These are phyloP conservation scores for Sisor rabdophorus DNA, from an alignment of 2,113 vertebrate species.

Conservation along the genomic window DNA sequence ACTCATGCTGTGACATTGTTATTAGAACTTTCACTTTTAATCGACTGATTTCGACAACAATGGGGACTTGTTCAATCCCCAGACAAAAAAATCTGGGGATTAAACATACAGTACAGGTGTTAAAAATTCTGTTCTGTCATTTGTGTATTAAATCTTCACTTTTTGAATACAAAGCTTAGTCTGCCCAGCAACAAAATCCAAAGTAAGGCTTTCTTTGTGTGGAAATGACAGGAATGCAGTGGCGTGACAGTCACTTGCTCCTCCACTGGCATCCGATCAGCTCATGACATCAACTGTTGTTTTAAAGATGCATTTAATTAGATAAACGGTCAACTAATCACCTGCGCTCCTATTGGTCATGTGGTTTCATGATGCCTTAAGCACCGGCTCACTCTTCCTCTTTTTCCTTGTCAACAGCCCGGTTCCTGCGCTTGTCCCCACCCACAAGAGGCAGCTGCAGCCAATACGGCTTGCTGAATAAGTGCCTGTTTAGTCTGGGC, in stretches of 20 bases:
- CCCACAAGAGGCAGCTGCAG: conserved; percentile 80
- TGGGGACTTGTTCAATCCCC: conserved; percentile 16
- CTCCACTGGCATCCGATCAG: conserved; percentile 2
- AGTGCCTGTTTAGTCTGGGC: conserved; percentile 90
- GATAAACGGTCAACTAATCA: conserved; percentile 14
- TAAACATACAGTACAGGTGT: background rate
- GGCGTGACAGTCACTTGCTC: conserved; percentile 5
- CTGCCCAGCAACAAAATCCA: conserved; percentile 42
- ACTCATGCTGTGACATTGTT: conserved; percentile 38
- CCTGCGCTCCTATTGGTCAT: conserved; percentile 35
- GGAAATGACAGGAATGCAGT: background rate
- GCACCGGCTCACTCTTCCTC: conserved; percentile 45
- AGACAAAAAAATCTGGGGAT: background rate
- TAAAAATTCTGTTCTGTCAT: background rate
- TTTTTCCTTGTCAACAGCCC: conserved; percentile 50
- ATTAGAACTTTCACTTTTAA: conserved; percentile 23
- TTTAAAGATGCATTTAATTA: conserved; percentile 18
- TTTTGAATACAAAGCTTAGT: conserved; percentile 17
- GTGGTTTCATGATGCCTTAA: conserved; percentile 20
- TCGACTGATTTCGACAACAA: conserved; percentile 28
- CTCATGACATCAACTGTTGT: conserved; percentile 7
- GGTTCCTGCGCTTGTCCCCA: conserved; percentile 40
- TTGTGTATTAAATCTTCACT: background rate
- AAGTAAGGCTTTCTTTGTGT: conserved; percentile 19
- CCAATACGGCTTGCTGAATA: conserved; percentile 83